Evolutionary conservation across 2,797 vertebrate genomes (phyloP), one percentile per base, ranked within the genome.

Genomic region (Anolis apletophallus): DNA sequence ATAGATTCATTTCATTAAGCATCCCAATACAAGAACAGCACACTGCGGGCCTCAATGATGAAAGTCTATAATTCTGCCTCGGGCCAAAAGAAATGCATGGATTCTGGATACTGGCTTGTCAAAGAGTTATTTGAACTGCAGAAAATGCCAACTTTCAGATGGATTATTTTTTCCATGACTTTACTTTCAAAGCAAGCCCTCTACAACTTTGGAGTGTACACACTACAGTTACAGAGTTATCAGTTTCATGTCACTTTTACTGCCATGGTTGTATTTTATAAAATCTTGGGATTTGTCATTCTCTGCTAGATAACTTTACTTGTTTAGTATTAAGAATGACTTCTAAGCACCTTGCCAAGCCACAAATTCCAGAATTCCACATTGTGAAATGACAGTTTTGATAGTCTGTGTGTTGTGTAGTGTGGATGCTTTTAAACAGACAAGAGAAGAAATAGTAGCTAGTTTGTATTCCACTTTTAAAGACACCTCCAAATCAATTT

Each of bases 1-100:
- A 71, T 0, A 0, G 13, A 85, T 86, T 75, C 76, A 78, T 90
- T 81, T 34, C 0, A 0, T 1, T 73, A 68, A 87, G 52, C 64
- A 81, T 88, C 40, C 34, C 50, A 90, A 73, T n/a, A 50, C 82
- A 85, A 87, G 36, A 90, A 88, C 8, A 86, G 23, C 57, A 85
- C 84, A 75, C 23, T 59, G 57, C 84, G 75, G 85, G 16, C 46
- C 71, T 91, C 90, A 87, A 9, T 21, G 50, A 61, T 81, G 40
- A 61, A 91, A 90, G 91, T 83, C 8, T 14, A 77, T 1, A 61
- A 83, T 11, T 12, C 54, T 89, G 32, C 81, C 85, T 84, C 59
- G 3, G 64, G 54, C 40, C 5, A 52, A 32, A 50, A 76, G 73
- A 69, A 5, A 29, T 10, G 17, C 0, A 26, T 78, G 0, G 32